Base-by-base conservation (phyloP, 2,113 vertebrate species). In the Oplegnathus fasciatus region DNA sequence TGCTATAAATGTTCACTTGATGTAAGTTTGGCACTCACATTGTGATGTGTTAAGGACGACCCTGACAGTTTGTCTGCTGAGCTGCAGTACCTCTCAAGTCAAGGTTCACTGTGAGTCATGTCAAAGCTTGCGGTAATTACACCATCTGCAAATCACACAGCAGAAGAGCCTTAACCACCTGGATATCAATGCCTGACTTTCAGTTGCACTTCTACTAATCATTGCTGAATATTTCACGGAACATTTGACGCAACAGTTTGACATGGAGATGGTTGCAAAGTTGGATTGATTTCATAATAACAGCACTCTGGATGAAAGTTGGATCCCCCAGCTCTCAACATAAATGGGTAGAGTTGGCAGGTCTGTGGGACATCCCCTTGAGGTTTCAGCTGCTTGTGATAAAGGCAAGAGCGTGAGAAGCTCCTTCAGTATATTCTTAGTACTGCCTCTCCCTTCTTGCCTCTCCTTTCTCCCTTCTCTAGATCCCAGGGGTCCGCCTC, bases 341-440 rank as follows among this genome's bases (percentile, higher is more conserved):
- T 0, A 80, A 69, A 79, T 24, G 55, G 52, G 0, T 74, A 52
- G 28, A 84, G 73, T 64, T n/a, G 30, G 73, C 87, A 86, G 70
- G 81, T 87, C 60, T 68, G 71, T 0, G 67, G 72, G 44, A 48
- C n/a, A 40, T 37, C 48, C 92, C 69, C 72, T 24, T 2, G 65
- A 79, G 89, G 68, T 46, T 75, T 66, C 32, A 78, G 34, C 64
- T n/a, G 55, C 66, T 79, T 69, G 58, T 70, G 78, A 84, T 71
- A 0, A 78, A 87, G 50, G 55, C 48, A 60, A 24, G 64, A 88
- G 78, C 78, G 84, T 88, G 86, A 91, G 86, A 85, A 85, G 57
- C 55, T 78, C 61, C 57, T 67, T 46, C 61, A 14, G 50, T 65
- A n/a, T 89, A 83, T 90, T 86, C 83, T 92, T 91, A 83, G 84